Evolutionary conservation across 2,113 vertebrate genomes (phyloP).

Genomic region (Oryzias melastigma): DNA sequence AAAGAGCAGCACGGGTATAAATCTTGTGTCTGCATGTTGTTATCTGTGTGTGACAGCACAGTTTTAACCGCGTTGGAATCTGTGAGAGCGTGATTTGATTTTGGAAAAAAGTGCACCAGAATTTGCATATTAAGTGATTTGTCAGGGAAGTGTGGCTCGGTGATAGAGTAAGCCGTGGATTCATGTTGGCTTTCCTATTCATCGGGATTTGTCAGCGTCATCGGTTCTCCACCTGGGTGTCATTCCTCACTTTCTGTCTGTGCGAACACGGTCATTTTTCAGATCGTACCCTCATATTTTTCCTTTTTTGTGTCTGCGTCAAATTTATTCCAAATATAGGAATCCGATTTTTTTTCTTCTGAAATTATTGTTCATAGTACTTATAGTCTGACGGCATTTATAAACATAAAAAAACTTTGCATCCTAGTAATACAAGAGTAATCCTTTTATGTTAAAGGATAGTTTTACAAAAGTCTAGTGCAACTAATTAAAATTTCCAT

Average conservation of each 20-base stretch:
- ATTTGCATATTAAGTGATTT: conserved; percentile 67
- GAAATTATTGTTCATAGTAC: neutral
- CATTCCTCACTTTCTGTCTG: conserved; percentile 12
- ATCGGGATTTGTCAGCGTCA: conserved; percentile 32
- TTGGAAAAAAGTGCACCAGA: conserved; percentile 40
- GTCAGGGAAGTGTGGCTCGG: conserved; percentile 30
- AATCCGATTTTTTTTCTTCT: neutral
- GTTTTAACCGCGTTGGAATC: conserved; percentile 30
- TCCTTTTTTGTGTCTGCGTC: neutral
- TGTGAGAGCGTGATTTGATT: conserved; percentile 41
- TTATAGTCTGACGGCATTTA: too few species aligned
- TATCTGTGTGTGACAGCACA: conserved; percentile 11
- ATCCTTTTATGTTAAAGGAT: too few species aligned
- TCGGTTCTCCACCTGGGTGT: conserved; percentile 11
- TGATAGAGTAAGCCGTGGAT: conserved; percentile 49
- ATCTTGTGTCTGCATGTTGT: neutral
- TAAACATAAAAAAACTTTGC: too few species aligned
- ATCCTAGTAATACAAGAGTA: too few species aligned
- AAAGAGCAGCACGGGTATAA: conserved; percentile 20
- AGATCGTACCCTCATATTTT: neutral
- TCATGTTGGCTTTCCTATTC: conserved; percentile 32
- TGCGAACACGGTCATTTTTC: conserved; percentile 1
- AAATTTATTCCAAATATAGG: too few species aligned
- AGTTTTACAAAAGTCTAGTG: too few species aligned
- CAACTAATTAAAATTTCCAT: too few species aligned